phyloP scores from a whole-genome alignment of 2,888 invertebrate species.

The Carterocephalus palaemon region DNA sequence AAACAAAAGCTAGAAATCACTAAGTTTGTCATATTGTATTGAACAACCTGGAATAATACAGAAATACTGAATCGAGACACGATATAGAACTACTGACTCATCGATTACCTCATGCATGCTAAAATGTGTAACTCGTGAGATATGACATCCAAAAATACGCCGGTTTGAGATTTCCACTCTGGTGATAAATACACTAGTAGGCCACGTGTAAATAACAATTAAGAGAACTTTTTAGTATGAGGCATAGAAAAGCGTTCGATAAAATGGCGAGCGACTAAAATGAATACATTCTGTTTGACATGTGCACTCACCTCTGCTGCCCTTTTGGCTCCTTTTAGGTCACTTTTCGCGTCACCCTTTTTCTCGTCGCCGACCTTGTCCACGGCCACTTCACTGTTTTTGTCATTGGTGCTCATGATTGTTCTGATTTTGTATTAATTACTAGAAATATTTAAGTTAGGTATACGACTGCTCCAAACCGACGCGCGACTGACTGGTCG shows the following conservation, averaged over 20 bases:
- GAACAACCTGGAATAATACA: constrained; percentile 30
- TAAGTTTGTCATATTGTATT: constrained; percentile 27
- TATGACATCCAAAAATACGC: constrained; percentile 70
- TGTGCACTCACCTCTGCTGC: constrained; percentile 90
- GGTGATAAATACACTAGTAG: constrained; percentile 30
- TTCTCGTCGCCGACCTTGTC: constrained; percentile 90
- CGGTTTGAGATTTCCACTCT: constrained; percentile 47
- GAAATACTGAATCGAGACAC: constrained; percentile 32
- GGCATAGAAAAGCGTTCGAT: constrained; percentile 57
- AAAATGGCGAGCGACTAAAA: constrained; percentile 77
- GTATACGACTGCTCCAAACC: constrained; percentile 79
- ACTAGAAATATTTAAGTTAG: constrained; percentile 57
- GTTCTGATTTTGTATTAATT: constrained; percentile 69
- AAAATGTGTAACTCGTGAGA: constrained; percentile 48
- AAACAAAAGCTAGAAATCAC: constrained; percentile 63
- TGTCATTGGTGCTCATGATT: constrained; percentile 82
- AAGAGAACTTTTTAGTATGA: constrained; percentile 36
- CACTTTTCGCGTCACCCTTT: constrained; percentile 85
- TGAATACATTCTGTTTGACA: constrained; percentile 69
- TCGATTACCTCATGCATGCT: constrained; percentile 61
- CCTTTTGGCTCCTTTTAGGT: constrained; percentile 92
- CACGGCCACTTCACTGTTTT: constrained; percentile 90
- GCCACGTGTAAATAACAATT: constrained; percentile 51
- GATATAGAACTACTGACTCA: constrained; percentile 52
- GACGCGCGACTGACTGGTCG: constrained; percentile 85